Evolutionary conservation across 2,888 invertebrate genomes (phyloP).

Genomic region (Hyposoter didymator): DNA sequence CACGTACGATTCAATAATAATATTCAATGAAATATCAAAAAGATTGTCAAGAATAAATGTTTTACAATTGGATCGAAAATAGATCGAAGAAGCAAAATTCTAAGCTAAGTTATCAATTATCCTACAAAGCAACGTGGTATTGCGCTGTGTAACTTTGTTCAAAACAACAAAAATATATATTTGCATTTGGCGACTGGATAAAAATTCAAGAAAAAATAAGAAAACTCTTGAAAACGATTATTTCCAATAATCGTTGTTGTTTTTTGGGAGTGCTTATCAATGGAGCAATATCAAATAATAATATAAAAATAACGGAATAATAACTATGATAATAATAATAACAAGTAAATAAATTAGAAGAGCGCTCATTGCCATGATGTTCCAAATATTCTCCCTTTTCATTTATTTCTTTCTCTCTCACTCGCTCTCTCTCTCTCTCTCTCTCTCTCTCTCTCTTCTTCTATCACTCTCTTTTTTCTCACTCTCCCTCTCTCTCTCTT

Average conservation of each 20-base stretch:
- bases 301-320: no score
- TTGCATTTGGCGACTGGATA: not conserved
- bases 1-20: slow-evolving; percentile 48
- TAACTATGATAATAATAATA: slow-evolving; percentile 53
- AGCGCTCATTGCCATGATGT: slow-evolving; percentile 57
- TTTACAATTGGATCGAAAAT: slow-evolving; percentile 39
- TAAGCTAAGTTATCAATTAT: slow-evolving; percentile 57
- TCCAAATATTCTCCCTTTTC: slow-evolving; percentile 30
- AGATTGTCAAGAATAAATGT: not conserved
- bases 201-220: slow-evolving; percentile 37
- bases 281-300: slow-evolving; percentile 48
- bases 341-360: slow-evolving; percentile 18
- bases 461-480: not conserved
- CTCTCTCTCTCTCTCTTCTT: slow-evolving; percentile 6
- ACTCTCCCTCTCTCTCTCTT: slow-evolving; percentile 17
- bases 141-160: slow-evolving; percentile 56
- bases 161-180: not conserved
- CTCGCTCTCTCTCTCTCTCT: not conserved
- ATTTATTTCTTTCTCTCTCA: slow-evolving; percentile 9
- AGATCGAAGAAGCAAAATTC: slow-evolving; percentile 58
- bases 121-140: slow-evolving; percentile 62
- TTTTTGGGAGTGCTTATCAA: slow-evolving; percentile 22
- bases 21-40: not conserved
- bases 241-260: slow-evolving; percentile 41
- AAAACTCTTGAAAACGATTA: slow-evolving; percentile 27